A percentile compares a stretch with the other conserved stretches of the same genome.
Conservation (phyloP, 35 echinoderm and acorn worm genomes). For the Amphiura filiformis region DNA sequence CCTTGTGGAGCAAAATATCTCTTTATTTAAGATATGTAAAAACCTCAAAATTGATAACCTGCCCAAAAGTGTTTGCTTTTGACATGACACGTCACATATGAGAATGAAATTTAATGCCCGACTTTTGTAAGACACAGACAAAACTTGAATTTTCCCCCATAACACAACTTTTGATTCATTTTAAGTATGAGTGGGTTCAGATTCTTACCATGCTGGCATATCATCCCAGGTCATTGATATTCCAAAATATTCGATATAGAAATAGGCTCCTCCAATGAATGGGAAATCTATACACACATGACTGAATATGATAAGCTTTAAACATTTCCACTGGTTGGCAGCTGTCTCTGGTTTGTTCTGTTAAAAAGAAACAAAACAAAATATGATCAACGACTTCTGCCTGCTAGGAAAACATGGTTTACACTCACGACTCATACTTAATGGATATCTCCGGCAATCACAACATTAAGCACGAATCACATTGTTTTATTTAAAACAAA, state of each 20-base stretch:
- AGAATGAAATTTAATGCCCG: neutral
- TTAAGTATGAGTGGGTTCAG: no score
- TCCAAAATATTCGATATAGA: constrained; percentile 56
- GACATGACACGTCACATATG: no score
- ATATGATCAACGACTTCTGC: neutral
- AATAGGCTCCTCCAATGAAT: constrained; percentile 56
- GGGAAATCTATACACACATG: constrained; percentile 77
- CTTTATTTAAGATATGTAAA: no score
- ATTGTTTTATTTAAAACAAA: no score
- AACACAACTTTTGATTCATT: no score
- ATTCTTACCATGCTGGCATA: constrained; percentile 88
- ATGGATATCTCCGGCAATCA: neutral
- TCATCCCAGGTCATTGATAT: constrained; percentile 69
- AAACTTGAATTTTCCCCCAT: no score
- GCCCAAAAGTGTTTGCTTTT: no score
- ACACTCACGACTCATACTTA: neutral
- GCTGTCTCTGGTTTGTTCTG: constrained; percentile 72
- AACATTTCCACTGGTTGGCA: constrained; percentile 67
- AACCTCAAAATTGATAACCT: no score
- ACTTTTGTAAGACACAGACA: no score
- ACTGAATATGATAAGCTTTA: constrained; percentile 70
- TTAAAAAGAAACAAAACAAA: constrained; percentile 20
- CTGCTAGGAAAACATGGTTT: neutral
- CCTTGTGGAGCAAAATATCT: no score
- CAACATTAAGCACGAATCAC: no score